These are phyloP conservation scores for Cyrtorhinus lividipennis DNA, from an alignment of 1,140 invertebrate genomes.

Conservation along the genomic window DNA sequence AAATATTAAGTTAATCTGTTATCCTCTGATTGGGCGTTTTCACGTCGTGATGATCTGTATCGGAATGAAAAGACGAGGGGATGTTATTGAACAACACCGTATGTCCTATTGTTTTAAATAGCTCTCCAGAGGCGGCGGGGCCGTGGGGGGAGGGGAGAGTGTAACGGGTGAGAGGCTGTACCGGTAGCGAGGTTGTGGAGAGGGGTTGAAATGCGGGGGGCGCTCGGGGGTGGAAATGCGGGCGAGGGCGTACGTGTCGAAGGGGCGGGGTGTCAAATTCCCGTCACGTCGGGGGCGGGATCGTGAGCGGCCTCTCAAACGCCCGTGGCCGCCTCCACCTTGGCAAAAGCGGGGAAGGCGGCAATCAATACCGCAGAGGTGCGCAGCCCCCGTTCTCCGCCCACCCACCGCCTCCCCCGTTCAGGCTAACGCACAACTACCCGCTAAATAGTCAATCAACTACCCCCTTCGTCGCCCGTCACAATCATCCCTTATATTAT, in stretches of 20 bases:
- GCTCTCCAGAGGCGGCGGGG: constrained; percentile 29
- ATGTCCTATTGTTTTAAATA: constrained; percentile 26
- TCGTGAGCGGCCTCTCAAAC: constrained; percentile 9
- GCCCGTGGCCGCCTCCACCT: neutral
- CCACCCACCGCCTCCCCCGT: neutral
- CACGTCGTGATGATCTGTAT: neutral
- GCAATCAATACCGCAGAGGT: constrained; percentile 11
- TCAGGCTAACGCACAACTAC: neutral
- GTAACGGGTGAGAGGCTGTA: constrained; percentile 23
- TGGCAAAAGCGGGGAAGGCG: neutral
- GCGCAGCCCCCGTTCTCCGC: constrained; percentile 8
- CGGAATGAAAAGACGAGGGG: neutral
- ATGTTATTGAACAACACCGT: constrained; percentile 12
- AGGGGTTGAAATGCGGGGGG: constrained; percentile 11
- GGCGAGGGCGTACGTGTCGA: constrained; percentile 24
- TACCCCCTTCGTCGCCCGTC: neutral
- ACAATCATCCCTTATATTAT: no score
- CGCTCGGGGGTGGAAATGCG: constrained; percentile 21
- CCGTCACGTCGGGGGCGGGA: constrained; percentile 3
- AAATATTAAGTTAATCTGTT: no score
- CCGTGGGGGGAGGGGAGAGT: constrained; percentile 19
- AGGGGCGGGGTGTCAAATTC: constrained; percentile 19
- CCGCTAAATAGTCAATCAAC: neutral
- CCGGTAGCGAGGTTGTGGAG: constrained; percentile 25
- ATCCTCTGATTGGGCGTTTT: no score